Percentiles rank a stretch among this genome's conserved stretches.
Evolutionary conservation across 2,888 invertebrate genomes (phyloP).

Genomic region (Philhelius pedissequus): DNA sequence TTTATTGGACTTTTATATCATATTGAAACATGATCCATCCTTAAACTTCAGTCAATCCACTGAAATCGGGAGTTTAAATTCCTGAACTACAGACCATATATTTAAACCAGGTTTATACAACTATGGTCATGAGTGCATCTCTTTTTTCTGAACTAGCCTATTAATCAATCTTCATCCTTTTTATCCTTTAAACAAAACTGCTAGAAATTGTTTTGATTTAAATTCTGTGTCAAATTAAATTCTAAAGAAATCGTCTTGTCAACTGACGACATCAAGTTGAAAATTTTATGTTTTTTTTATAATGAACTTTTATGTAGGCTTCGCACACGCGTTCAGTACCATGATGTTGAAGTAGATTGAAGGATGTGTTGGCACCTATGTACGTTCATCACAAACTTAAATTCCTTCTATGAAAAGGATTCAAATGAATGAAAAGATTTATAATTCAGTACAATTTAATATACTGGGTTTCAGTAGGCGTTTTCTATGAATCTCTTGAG

Average conservation of each 20-base stretch:
- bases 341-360: background rate
- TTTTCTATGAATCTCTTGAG: slow-evolving; percentile 33
- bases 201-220: background rate
- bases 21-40: too few relatives aligned
- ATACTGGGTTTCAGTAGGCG: background rate
- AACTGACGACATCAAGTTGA: background rate
- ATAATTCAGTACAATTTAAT: background rate
- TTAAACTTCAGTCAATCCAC: too few relatives aligned
- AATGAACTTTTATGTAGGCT: background rate
- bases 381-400: background rate
- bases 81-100: too few relatives aligned
- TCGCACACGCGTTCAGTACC: background rate
- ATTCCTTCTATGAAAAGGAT: background rate
- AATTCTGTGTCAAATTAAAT: slow-evolving; percentile 11
- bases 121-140: too few relatives aligned
- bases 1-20: too few relatives aligned
- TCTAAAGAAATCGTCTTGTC: slow-evolving; percentile 2
- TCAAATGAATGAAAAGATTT: background rate
- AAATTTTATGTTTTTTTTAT: background rate
- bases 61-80: too few relatives aligned
- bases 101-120: too few relatives aligned
- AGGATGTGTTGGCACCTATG: background rate
- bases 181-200: too few relatives aligned
- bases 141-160: too few relatives aligned
- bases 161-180: background rate